phyloP scores from a whole-genome alignment of 2,797 vertebrate genomes.

The Pelochelys cantorii region DNA sequence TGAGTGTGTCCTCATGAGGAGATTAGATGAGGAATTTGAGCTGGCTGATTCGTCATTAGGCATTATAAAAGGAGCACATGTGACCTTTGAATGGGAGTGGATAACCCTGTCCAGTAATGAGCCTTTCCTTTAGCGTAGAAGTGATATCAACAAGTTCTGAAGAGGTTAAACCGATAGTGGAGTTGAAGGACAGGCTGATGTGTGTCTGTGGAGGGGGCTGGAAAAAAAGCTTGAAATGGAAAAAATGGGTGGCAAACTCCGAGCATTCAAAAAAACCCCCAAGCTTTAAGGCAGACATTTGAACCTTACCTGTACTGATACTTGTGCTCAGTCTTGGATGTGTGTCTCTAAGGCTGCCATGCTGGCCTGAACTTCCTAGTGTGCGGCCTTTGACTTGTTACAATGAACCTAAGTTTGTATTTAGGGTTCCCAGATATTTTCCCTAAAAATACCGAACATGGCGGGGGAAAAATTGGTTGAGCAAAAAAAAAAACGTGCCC shows the following conservation, averaged over 20 bases:
- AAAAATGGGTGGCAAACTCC: neutral
- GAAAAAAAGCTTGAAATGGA: neutral
- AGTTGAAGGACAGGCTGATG: neutral
- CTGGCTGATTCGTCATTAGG: neutral
- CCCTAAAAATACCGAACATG: too few relatives aligned
- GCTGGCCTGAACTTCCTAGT: too few relatives aligned
- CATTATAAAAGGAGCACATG: fast-evolving
- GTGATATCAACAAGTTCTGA: neutral
- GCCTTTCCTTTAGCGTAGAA: neutral
- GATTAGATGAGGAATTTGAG: neutral
- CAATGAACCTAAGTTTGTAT: neutral
- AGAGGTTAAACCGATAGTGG: neutral
- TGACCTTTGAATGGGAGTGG: neutral
- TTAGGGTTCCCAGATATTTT: too few relatives aligned
- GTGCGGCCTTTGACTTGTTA: neutral
- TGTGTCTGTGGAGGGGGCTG: neutral
- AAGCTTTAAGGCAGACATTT: neutral
- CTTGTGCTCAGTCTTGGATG: neutral
- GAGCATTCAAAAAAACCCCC: neutral
- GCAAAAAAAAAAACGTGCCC: too few relatives aligned
- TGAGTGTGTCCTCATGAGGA: fast-evolving
- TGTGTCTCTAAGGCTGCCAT: neutral
- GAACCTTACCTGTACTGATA: neutral
- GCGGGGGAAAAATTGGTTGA: too few relatives aligned
- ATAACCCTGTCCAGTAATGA: neutral